Evolutionary conservation across 2,113 vertebrate genomes (phyloP).

Genomic region (Solea solea): DNA sequence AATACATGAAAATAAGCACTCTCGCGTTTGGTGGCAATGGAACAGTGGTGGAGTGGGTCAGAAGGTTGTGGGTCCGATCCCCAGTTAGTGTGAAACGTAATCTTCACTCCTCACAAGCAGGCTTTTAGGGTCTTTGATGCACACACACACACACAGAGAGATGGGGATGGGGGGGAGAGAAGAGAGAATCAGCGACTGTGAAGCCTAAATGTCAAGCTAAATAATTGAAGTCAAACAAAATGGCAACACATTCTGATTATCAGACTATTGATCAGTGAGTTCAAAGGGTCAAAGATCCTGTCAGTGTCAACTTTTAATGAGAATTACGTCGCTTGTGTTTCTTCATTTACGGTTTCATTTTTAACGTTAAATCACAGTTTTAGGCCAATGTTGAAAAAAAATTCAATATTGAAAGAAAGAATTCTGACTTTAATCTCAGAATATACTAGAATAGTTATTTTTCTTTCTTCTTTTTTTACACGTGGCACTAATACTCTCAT

Average conservation of each 20-base stretch:
- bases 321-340: background rate
- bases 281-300: background rate
- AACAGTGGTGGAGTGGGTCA: too few relatives aligned
- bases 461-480: too few relatives aligned
- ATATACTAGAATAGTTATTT: too few relatives aligned
- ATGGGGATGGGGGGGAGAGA: too few relatives aligned
- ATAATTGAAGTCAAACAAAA: slow-evolving; percentile 1
- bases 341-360: background rate
- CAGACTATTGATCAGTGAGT: slow-evolving; percentile 1
- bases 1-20: slow-evolving; percentile 26
- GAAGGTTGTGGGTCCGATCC: too few relatives aligned
- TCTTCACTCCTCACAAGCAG: too few relatives aligned
- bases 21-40: background rate
- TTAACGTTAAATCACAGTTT: background rate
- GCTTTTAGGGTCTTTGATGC: too few relatives aligned
- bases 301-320: background rate
- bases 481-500: too few relatives aligned
- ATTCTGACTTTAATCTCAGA: too few relatives aligned
- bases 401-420: too few relatives aligned
- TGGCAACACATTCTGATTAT: background rate
- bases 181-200: background rate
- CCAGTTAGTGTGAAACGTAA: too few relatives aligned
- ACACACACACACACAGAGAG: background rate
- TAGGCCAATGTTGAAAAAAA: too few relatives aligned
- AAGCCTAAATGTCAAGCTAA: slow-evolving; percentile 18